A percentile compares a stretch with the other conserved stretches of the same genome.
phyloP scores from a whole-genome alignment of 2,888 invertebrate genomes.

The Torymus aiolomorphi region DNA sequence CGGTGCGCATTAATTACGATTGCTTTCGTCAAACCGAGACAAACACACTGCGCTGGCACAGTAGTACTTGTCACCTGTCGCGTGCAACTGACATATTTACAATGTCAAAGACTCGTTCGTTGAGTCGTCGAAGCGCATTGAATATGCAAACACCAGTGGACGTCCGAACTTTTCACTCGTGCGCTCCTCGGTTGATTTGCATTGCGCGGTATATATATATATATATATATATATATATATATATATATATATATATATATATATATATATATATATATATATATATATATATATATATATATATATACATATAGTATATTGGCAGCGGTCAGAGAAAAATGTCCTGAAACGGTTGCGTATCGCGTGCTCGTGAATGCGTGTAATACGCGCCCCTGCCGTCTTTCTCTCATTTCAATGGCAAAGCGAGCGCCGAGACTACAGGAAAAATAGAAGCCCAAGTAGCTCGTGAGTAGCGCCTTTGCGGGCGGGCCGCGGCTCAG shows the following conservation, averaged over 20 bases:
- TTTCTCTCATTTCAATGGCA: constrained; percentile 44
- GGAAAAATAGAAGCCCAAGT: constrained; percentile 9
- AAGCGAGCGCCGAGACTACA: not conserved
- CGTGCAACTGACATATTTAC: constrained; percentile 28
- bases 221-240: too few species aligned
- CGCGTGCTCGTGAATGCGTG: not conserved
- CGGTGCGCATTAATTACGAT: constrained; percentile 10
- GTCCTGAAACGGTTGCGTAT: not conserved
- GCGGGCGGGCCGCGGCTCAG: not conserved
- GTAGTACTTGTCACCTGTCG: constrained; percentile 12
- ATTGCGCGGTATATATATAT: not conserved
- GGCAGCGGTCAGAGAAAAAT: constrained; percentile 4
- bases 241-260: too few species aligned
- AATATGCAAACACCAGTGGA: constrained; percentile 3
- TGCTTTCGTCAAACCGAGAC: not conserved
- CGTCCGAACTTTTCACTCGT: not conserved
- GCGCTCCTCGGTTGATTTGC: not conserved
- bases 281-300: too few species aligned
- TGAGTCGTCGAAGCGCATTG: not conserved
- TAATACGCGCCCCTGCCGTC: not conserved
- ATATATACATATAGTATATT: too few species aligned
- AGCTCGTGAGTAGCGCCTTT: constrained; percentile 2
- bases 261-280: too few species aligned
- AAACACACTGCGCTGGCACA: not conserved
- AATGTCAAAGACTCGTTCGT: constrained; percentile 6